Base-by-base conservation (phyloP, 2,888 invertebrate genomes). In the Drosophila emarginata region DNA sequence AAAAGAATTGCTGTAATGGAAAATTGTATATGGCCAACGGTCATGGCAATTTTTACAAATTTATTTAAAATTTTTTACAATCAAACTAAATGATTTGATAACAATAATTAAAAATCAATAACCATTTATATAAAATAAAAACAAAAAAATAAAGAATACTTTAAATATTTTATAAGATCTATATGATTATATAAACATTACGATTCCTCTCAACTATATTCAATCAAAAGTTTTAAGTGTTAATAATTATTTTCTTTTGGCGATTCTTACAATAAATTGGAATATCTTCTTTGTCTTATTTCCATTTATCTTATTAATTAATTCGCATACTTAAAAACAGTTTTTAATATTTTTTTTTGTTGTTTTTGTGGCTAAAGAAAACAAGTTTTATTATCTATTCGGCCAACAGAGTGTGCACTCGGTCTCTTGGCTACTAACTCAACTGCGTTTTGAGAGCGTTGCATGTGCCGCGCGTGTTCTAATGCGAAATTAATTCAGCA, bases 401-500 rank as follows among this genome's bases (percentile, higher is more conserved):
- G 52, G 12, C 18, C 56, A 62, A 40, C 62, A 70, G 53, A 66
- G 65, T 74, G 61, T 61, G 57, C 60, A 59, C 51, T 45, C 37
- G 18, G 58, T 67, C 37, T 71, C 72, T 75, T 61, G 57, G 64
- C 61, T 45, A 45, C 14, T 39, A 68, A 61, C 56, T 66, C 74
- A 52, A 64, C 72, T 87, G 87, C 85, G 83, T 85, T 85, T 84
- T 75, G 80, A 76, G 73, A 73, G 74, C 72, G 64, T 80, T 84
- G 88, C 83, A 84, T 78, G 86, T 45, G 45, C 21, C 21, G 45
- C 82, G 87, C 83, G 88, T 84, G 83, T 84, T 84, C 88, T 84
- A 84, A 87, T 84, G 88, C 67, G 84, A 87, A 87, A 84, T 84
- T 84, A 84, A 84, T 84, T 84, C 88, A 84, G 70, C 71, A 37